Percentiles rank a stretch among this genome's conserved stretches.
Evolutionary conservation across 2,113 vertebrate species (phyloP).

Genomic region (Bubo blakistoni): DNA sequence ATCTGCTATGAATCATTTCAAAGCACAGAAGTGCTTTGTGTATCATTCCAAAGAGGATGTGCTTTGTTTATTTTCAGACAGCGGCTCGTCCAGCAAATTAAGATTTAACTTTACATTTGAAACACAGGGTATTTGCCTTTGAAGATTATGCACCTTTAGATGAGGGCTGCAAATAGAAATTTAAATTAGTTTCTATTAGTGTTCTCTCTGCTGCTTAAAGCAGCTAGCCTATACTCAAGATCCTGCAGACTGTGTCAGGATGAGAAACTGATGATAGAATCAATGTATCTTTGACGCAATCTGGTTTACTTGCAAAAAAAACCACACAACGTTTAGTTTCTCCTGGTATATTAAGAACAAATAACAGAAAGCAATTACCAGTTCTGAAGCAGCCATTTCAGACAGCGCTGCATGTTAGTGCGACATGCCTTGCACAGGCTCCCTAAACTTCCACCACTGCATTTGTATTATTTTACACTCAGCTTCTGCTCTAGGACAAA

Average conservation of each 20-base stretch:
- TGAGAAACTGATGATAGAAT: not conserved
- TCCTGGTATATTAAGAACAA: not conserved
- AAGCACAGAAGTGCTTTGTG: slow-evolving; percentile 3
- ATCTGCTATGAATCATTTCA: slow-evolving; percentile 14
- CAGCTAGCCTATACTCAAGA: not conserved
- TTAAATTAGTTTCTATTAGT: not conserved
- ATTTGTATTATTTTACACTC: not conserved
- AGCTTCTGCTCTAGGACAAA: not conserved
- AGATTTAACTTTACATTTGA: not conserved
- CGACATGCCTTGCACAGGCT: not conserved
- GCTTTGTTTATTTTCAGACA: not conserved
- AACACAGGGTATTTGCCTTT: not conserved
- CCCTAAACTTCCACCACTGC: not conserved
- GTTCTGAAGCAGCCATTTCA: not conserved
- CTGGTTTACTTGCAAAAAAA: not conserved
- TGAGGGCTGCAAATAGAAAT: not conserved
- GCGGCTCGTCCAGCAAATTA: not conserved
- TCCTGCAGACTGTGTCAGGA: not conserved
- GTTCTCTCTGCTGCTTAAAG: not conserved
- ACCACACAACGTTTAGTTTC: not conserved
- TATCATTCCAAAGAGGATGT: not conserved
- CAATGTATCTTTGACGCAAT: not conserved
- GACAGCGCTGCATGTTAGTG: not conserved
- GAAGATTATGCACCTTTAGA: not conserved
- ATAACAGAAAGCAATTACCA: not conserved